phyloP scores from a whole-genome alignment of 2,113 vertebrate species.

The Garra rufa region DNA sequence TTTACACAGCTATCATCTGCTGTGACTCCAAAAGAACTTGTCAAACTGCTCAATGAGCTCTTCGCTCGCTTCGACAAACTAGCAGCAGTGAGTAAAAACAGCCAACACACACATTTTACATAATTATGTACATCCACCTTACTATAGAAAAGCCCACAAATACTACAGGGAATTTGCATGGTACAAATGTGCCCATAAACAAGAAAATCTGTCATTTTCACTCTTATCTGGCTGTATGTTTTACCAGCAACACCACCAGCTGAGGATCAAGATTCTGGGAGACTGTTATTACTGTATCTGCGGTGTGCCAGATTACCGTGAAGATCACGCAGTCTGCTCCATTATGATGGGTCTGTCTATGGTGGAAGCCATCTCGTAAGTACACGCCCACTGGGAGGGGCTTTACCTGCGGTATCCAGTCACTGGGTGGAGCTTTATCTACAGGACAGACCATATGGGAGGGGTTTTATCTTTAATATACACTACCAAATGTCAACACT shows the following conservation, averaged over 20 bases:
- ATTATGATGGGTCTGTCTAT: conserved; percentile 95
- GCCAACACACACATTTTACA: not conserved
- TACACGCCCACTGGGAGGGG: conserved; percentile 10
- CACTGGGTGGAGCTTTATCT: not conserved
- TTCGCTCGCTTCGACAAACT: conserved; percentile 95
- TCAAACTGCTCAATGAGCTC: conserved; percentile 93
- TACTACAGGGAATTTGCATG: not conserved
- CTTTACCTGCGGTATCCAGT: not conserved
- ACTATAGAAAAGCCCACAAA: not conserved
- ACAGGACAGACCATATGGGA: not conserved
- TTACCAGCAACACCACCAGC: conserved; percentile 86
- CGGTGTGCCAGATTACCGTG: conserved; percentile 90
- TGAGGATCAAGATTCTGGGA: conserved; percentile 94
- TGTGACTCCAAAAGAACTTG: conserved; percentile 93
- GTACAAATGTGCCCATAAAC: not conserved
- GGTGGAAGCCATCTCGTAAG: conserved; percentile 96
- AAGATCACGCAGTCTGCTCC: conserved; percentile 91
- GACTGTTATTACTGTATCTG: conserved; percentile 98
- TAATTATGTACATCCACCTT: not conserved
- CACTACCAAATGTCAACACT: no score
- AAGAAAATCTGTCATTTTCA: not conserved
- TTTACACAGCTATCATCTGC: conserved; percentile 94
- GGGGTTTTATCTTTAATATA: not conserved
- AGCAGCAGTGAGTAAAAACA: conserved; percentile 82
- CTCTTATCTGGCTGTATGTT: conserved; percentile 27